phyloP scores from a whole-genome alignment of 1,140 invertebrate species.

The Drosophila bocki region DNA sequence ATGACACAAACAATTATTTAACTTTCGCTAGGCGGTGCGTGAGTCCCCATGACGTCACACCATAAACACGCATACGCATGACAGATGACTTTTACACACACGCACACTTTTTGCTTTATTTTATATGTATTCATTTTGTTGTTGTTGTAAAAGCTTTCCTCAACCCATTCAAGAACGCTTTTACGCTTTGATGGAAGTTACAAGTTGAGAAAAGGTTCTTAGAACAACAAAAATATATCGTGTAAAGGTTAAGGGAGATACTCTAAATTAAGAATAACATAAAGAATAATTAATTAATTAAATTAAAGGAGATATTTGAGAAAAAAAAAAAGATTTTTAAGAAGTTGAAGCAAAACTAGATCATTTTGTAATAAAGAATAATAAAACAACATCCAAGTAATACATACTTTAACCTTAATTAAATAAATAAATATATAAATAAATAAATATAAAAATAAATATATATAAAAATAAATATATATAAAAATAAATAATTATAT shows the following conservation, averaged over 20 bases:
- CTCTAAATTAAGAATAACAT: background rate
- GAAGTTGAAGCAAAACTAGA: too few species aligned
- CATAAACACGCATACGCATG: constrained; percentile 23
- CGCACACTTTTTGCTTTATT: background rate
- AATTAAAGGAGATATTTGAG: background rate
- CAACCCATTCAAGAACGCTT: constrained; percentile 30
- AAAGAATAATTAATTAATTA: background rate
- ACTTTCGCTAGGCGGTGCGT: constrained; percentile 76
- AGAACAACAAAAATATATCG: background rate
- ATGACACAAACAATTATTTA: constrained; percentile 84
- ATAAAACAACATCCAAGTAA: too few species aligned
- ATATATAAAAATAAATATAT: too few species aligned
- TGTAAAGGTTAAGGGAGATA: background rate
- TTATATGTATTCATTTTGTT: constrained; percentile 10
- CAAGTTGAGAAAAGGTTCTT: constrained; percentile 30
- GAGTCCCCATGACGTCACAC: constrained; percentile 64
- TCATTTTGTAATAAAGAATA: too few species aligned
- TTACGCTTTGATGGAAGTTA: constrained; percentile 54
- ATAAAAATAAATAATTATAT: too few species aligned
- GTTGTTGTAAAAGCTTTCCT: background rate
- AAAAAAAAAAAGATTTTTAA: too few species aligned
- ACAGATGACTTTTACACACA: constrained; percentile 39
- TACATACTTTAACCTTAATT: too few species aligned
- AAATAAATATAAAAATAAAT: too few species aligned
- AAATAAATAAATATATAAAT: too few species aligned